Base-by-base conservation (phyloP, 1,140 invertebrate species). In the Drosophila hydei region DNA sequence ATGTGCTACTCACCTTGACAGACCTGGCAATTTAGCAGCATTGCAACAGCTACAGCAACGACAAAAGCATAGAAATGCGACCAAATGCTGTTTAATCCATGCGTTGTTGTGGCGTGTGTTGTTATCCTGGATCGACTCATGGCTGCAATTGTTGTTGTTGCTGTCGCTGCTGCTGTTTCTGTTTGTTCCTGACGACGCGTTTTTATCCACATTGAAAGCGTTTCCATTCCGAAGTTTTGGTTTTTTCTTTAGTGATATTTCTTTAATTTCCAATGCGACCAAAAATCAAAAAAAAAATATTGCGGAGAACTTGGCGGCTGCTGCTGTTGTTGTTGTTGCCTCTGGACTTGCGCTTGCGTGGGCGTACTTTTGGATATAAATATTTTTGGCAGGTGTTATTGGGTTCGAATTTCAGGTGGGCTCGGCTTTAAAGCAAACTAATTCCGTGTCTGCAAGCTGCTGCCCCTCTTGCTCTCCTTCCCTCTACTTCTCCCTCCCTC, bases 141-240 rank as follows among this genome's bases (percentile, higher is more conserved):
- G 16, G 51, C 16, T 74, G 33, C 18, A 23, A 19, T 36, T 71
- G 42, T 12, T 72, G 56, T 4, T 71, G 50, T 16, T 70, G 65
- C 18, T 61, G 42, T 14, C 56, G 58, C 11, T 68, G 60, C 27
- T 48, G 52, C 40, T 67, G 30, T 42, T 74, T 23, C 55, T 36
- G 30, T 47, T 64, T 78, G 72, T 76, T 72, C 83, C 83, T 88
- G 83, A 88, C 83, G 72, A 83, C 83, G 68, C 83, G 78, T 68
- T 73, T 70, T 67, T 67, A 72, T 68, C 61, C 55, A 58, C 50
- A 14, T 40, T 67, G 64, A 43, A 38, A 54, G 16, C 56, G 79
- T 64, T 79, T 84, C 72, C 75, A 63, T 68, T 48, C 42, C 72
- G 60, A 38, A 50, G 38, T 40, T 61, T 58, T 69, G 45, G 69